Conservation (phyloP, 2,888 invertebrate genomes). For the Ypsolopha sequella region DNA sequence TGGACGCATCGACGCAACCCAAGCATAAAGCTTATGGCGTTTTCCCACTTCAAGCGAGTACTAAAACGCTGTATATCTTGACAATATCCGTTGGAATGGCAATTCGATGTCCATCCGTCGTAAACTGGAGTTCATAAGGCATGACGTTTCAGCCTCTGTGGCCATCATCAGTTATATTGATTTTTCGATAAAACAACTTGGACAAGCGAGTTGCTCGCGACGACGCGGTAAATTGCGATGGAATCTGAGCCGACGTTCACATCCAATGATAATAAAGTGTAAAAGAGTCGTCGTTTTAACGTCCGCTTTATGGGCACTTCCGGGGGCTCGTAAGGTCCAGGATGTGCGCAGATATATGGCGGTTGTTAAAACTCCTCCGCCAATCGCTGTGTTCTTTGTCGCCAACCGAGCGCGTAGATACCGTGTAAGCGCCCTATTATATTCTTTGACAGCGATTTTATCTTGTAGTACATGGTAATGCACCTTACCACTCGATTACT, state of each 20-base stretch:
- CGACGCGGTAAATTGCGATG: constrained; percentile 47
- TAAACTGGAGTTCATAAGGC: constrained; percentile 55
- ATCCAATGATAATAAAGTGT: constrained; percentile 71
- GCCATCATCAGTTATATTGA: constrained; percentile 58
- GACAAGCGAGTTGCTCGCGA: constrained; percentile 42
- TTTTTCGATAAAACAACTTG: constrained; percentile 55
- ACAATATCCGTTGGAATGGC: constrained; percentile 25
- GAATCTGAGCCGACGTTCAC: constrained; percentile 66
- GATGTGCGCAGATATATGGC: constrained; percentile 50
- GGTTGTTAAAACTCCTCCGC: constrained; percentile 43
- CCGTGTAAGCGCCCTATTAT: constrained; percentile 22
- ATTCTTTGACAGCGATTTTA: constrained; percentile 18
- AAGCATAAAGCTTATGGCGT: not conserved
- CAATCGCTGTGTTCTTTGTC: constrained; percentile 38
- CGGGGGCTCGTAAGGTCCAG: constrained; percentile 51
- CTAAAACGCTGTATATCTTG: not conserved
- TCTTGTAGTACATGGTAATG: not conserved
- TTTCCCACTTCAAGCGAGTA: not conserved
- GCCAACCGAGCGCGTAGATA: constrained; percentile 16
- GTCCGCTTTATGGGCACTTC: constrained; percentile 65
- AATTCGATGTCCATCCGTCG: constrained; percentile 40
- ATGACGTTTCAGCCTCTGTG: constrained; percentile 39
- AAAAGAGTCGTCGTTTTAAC: constrained; percentile 68
- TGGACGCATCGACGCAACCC: not conserved
- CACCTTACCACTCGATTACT: no score